phyloP scores from a whole-genome alignment of 2,113 vertebrate genomes.

The Romanogobio albipinnatus region DNA sequence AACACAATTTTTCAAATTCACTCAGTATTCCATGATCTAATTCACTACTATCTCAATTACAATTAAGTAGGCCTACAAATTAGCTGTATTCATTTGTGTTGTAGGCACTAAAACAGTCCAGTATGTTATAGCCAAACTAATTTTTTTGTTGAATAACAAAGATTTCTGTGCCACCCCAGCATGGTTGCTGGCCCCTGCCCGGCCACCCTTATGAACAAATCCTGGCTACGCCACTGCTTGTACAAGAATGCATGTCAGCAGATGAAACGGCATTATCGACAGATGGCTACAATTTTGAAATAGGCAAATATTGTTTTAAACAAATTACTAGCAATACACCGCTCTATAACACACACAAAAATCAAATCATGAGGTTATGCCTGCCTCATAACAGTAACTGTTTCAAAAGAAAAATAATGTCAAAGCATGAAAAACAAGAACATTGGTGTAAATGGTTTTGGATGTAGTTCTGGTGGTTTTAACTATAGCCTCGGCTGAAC shows the following conservation, averaged over 20 bases:
- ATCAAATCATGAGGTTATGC: neutral
- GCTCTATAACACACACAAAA: neutral
- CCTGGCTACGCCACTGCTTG: no score
- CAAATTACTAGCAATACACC: neutral
- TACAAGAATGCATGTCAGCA: neutral
- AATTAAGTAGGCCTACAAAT: no score
- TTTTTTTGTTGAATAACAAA: no score
- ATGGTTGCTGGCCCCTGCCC: no score
- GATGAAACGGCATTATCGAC: neutral
- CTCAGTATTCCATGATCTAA: no score
- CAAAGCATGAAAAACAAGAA: neutral
- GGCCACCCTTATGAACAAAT: no score
- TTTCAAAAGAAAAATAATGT: neutral
- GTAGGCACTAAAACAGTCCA: no score
- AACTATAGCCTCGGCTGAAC: conserved; percentile 3
- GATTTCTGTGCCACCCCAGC: no score
- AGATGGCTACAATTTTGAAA: neutral
- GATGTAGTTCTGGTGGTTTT: neutral
- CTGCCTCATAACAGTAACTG: neutral
- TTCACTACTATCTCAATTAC: no score
- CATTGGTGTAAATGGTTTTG: neutral
- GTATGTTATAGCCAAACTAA: no score
- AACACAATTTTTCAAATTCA: no score
- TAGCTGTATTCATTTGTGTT: no score
- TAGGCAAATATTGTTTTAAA: neutral